Evolutionary conservation across 2,888 invertebrate species (phyloP).

Genomic region (Chymomyza fuscimana): DNA sequence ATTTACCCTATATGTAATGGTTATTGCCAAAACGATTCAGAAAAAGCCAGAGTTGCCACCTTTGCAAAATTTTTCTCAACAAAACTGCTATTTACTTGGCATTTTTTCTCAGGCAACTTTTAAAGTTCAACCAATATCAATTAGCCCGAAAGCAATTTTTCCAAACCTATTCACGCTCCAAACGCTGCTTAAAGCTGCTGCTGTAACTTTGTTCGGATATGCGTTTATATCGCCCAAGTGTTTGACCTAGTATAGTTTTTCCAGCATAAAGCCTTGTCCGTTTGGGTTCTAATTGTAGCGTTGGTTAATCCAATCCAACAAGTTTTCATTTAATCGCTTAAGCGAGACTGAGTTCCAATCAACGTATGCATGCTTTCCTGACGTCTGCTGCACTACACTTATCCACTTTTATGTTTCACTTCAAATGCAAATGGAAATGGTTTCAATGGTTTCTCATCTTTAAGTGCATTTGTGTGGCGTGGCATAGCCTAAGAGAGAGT

Average conservation of each 20-base stretch:
- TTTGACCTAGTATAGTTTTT: neutral
- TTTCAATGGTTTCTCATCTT: constrained; percentile 52
- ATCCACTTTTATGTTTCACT: constrained; percentile 42
- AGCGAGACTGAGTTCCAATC: neutral
- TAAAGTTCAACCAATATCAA: neutral
- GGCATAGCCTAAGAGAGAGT: constrained; percentile 5
- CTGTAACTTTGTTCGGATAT: neutral
- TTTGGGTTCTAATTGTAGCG: neutral
- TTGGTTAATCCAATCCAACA: neutral
- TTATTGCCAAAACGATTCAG: too few relatives aligned
- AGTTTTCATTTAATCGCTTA: constrained; percentile 2
- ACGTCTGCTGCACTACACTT: neutral
- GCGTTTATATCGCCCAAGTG: neutral
- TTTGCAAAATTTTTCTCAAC: too few relatives aligned
- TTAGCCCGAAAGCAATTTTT: neutral
- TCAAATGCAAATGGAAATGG: constrained; percentile 50
- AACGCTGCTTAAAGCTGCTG: neutral
- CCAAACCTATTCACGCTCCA: neutral
- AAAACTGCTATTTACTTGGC: too few relatives aligned
- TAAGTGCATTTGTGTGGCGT: constrained; percentile 47
- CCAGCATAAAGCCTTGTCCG: neutral
- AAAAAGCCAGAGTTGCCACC: too few relatives aligned
- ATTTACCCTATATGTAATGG: too few relatives aligned
- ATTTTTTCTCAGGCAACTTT: neutral
- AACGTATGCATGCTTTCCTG: neutral